Base-by-base conservation (phyloP, 2,888 invertebrate genomes). In the Leucozona laternaria region DNA sequence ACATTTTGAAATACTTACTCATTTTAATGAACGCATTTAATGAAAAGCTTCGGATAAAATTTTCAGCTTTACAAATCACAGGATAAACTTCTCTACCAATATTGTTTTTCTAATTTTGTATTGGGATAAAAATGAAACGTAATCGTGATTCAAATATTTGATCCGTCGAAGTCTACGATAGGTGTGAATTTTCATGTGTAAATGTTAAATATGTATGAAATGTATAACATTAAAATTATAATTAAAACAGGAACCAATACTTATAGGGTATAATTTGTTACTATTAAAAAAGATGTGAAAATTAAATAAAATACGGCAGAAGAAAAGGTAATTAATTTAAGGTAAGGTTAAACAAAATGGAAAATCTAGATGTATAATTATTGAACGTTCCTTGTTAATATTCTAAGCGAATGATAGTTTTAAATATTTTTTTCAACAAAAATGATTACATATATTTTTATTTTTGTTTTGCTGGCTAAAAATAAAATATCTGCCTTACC, bases 401-500 rank as follows among this genome's bases (percentile, higher is more conserved):
- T 43, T 71, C 55, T 43, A 28, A 37, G 64, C n/a, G 10, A 22
- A n/a, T 75, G 31, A 48, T 0, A 62, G 10, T 62, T 25, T 48
- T 17, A 25, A 58, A 13, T 57, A 58, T 53, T 48, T 8, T 37
- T 31, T 40, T 2, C n/a, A 57, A 2, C 4, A 43, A 22, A 43
- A 17, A 31, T 7, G n/a, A 28, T 5, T 5, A 28, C 1, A 28
- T 28, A 28, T 28, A 6, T 28, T 28, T 28, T 28, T 28, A 28
- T 28, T 28, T 6, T n/a, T n/a, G n/a, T n/a, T 28, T 28, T 28
- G 28, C 28, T 31, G 1, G 25, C 31, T 31, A 8, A 31, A 31
- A 6, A 25, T 13, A 17, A 22, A n/a, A 48, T 6, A 48, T 10
- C 6, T 11, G 40, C 92, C 93, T 93, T 94, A 97, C 98, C 96